Base-by-base conservation (phyloP, 2,113 vertebrate species). In the Tinamus guttatus region DNA sequence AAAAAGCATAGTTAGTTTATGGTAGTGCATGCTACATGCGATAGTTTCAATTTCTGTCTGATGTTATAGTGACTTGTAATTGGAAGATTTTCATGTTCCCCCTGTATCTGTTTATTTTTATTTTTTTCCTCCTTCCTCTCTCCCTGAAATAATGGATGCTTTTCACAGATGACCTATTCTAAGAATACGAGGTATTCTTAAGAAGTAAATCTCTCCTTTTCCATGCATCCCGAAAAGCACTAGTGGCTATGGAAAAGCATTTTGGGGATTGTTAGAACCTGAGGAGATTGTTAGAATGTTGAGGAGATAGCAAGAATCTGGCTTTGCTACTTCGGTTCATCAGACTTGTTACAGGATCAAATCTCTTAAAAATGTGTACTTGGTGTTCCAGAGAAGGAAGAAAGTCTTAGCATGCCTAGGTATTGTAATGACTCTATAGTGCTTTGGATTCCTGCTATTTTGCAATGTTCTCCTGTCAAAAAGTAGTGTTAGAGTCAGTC, bases 381-480 rank as follows among this genome's bases (percentile, higher is more conserved):
- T 4, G 0, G 6, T 22, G 10, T 41, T 20, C 34, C 58, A 40
- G 74, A 74, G 40, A 71, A 77, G 38, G 38, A 47, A 60, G 43
- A 36, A 87, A 11, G 17, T 41, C 22, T 62, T 24, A 20, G 28
- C 7, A 7, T 16, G 9, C 0, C 0, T 28, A 17, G n/a, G 3
- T 86, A 34, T 51, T 49, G n/a, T 10, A 49, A 8, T 56, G 41
- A n/a, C 43, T 63, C 34, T 38, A 2, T 2, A 63, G 28, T 45
- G 18, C 18, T 77, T 74, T 20, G 32, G 30, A 21, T 67, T 86
- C 56, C 28, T 77, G 40, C 40, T 88, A 15, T 6, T 70, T 58
- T 81, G 20, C 20, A 40, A 1, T 0, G 2, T 36, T 89, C 32
- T 1, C 1, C 30, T 75, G 7, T 24, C 62, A 14, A 19, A 75